Evolutionary conservation across 2,797 vertebrate genomes (phyloP), one percentile per base, ranked within the genome.

Genomic region (Oryzias dopingdopingensis): DNA sequence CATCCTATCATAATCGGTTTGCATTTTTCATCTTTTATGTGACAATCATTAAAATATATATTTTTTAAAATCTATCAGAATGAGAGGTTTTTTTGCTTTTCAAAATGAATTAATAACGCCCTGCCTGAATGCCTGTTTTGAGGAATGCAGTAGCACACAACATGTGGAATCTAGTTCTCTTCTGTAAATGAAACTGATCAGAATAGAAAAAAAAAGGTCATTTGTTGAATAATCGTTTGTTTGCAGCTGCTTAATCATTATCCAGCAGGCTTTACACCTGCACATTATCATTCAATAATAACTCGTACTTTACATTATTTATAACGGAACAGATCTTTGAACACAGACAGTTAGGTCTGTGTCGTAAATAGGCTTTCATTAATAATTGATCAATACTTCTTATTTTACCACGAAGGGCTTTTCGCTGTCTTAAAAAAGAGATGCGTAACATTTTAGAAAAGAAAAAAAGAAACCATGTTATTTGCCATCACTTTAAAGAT

Each of bases 201-300:
- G 54, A 66, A 47, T 41, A 37, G 54, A 50, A 58, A 65, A 32
- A 37, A 37, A 37, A 37, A 60, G 62, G 55, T 47, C 52, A 14
- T 24, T 5, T 5, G 29, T 53, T 52, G 41, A 67, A 64, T 61
- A 18, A 76, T 86, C 75, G 84, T 85, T 84, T 55, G 86, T 70
- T 69, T 56, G 55, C 72, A 77, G 40, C 66, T 71, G 67, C 42
- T 20, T 45, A 54, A 53, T 62, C 62, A 75, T 63, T 82, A 77
- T 70, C 65, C 59, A 63, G 47, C 59, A 65, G 2, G 52, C 48
- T 52, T 58, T 49, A 52, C 67, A 65, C 15, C 49, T 52, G 14
- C 42, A 29, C 52, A 60, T 66, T 44, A 65, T 74, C 63, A 52
- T 52, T 51, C 50, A 65, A 48, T 24, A 53, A 68, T 66, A 42